These are phyloP conservation scores for Leistus spinibarbis DNA, from an alignment of 2,888 invertebrate species.

Conservation along the genomic window DNA sequence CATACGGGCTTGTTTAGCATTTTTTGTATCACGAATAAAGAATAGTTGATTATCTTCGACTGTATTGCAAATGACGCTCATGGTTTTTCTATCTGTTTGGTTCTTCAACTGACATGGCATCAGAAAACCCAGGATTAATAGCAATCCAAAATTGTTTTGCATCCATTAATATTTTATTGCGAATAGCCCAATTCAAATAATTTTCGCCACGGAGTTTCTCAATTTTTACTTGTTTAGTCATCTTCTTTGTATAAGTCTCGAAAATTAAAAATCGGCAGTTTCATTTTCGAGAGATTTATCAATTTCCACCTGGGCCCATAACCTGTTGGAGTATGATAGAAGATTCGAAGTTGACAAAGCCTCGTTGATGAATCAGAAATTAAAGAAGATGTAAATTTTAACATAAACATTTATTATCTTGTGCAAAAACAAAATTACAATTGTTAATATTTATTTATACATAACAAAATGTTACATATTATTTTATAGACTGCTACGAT, in stretches of 20 bases:
- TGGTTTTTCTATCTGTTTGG: conserved; percentile 8
- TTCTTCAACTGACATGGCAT: neutral
- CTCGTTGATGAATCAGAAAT: no score
- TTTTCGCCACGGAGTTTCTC: neutral
- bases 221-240: neutral
- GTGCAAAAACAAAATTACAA: no score
- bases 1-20: conserved; percentile 10
- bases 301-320: neutral
- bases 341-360: no score
- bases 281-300: neutral
- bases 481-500: no score
- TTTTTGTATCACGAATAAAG: neutral
- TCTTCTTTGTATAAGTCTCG: neutral
- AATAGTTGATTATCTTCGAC: conserved; percentile 11
- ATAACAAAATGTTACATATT: no score
- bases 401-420: no score
- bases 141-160: conserved; percentile 8
- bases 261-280: neutral
- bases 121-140: conserved; percentile 6
- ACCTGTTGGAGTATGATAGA: neutral
- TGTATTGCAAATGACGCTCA: conserved; percentile 8
- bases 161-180: neutral
- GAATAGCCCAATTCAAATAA: conserved; percentile 1
- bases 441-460: no score
- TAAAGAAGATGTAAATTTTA: no score